Conservation (phyloP, 2,113 vertebrate genomes). For the Peromyscus maniculatus region DNA sequence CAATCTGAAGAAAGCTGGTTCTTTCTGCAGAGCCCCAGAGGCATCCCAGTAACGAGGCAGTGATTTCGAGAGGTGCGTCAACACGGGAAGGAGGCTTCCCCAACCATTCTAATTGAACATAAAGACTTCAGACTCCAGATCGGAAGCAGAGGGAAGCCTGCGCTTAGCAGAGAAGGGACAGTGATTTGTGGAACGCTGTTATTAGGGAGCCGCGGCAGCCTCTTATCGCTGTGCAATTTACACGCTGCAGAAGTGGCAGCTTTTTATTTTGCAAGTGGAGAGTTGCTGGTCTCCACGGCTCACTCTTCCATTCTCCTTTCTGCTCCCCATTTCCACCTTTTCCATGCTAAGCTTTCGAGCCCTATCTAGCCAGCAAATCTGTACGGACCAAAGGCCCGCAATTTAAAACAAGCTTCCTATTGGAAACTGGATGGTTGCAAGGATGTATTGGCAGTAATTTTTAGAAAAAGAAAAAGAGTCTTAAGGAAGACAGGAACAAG, state of each 20-base stretch:
- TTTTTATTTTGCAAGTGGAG: neutral
- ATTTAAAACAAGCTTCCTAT: neutral
- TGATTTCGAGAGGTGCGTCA: neutral
- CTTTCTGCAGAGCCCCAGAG: neutral
- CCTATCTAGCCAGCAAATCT: neutral
- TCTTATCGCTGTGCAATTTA: neutral
- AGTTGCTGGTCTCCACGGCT: neutral
- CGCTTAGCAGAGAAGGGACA: neutral
- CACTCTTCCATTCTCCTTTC: neutral
- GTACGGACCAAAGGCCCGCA: neutral
- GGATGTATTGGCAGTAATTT: neutral
- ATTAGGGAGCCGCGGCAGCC: neutral
- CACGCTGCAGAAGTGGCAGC: neutral
- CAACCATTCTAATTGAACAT: constrained; percentile 11
- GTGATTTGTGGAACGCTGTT: constrained; percentile 47
- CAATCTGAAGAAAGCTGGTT: neutral
- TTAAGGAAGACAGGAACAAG: neutral
- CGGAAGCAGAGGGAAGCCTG: neutral
- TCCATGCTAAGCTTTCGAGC: neutral
- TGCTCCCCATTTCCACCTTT: neutral
- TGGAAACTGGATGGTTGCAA: neutral
- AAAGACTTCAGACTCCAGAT: constrained; percentile 52
- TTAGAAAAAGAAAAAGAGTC: neutral
- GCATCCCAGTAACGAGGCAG: neutral
- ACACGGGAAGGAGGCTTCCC: neutral